Conservation (phyloP, 2,113 vertebrate genomes). For the Xenotilapia leptura region DNA sequence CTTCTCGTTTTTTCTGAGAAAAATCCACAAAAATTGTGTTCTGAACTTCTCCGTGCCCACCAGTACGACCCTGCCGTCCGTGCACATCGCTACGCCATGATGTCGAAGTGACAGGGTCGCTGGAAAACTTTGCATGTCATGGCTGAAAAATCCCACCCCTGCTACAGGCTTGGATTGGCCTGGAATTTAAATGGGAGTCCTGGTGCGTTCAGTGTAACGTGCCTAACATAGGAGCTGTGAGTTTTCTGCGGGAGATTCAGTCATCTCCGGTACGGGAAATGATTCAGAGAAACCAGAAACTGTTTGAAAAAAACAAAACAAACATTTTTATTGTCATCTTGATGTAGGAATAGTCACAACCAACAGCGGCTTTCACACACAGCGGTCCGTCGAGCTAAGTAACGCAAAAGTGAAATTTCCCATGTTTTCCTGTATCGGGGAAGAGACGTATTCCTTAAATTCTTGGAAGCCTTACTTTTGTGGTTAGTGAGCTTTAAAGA, state of each 20-base stretch:
- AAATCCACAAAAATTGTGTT: background rate
- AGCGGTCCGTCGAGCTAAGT: background rate
- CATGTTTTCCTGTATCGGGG: background rate
- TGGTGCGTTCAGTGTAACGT: background rate
- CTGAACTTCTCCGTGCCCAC: conserved; percentile 26
- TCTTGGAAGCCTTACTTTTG: background rate
- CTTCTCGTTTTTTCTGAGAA: background rate
- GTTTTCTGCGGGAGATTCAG: background rate
- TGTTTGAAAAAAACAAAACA: background rate
- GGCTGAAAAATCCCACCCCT: conserved; percentile 55
- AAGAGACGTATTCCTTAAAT: background rate
- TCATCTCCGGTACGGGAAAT: background rate
- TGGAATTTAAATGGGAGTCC: background rate
- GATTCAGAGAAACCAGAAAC: background rate
- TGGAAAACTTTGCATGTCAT: conserved; percentile 62
- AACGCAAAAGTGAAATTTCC: fast-evolving
- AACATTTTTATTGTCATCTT: background rate
- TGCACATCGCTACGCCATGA: conserved; percentile 73
- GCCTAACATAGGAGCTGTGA: background rate
- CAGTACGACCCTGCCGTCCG: background rate
- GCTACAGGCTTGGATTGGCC: conserved; percentile 18
- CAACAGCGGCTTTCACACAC: background rate
- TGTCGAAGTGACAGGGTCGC: conserved; percentile 50
- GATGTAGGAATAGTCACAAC: background rate
- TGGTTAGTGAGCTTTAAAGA: background rate